Percentiles rank a stretch among this genome's conserved stretches.
Conservation (phyloP, 2,113 vertebrate genomes). For the Zeus faber region DNA sequence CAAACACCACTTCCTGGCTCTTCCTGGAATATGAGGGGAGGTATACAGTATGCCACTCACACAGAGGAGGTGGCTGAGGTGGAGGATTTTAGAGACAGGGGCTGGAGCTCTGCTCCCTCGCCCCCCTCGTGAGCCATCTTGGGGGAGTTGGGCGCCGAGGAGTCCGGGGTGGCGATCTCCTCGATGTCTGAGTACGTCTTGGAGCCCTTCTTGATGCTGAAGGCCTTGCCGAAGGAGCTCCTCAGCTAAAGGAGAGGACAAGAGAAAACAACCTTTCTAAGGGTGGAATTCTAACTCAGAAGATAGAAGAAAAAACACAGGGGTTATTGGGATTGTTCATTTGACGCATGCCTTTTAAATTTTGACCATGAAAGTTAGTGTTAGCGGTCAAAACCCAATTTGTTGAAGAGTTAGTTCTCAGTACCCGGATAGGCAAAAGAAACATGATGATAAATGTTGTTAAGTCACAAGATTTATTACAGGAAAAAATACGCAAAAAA, state of each 20-base stretch:
- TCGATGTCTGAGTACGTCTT: conserved; percentile 96
- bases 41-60: conserved; percentile 58
- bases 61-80: conserved; percentile 78
- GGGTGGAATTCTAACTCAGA: background rate
- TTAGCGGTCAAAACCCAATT: no score
- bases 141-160: conserved; percentile 91
- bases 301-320: background rate
- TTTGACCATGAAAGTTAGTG: no score
- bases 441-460: conserved; percentile 6
- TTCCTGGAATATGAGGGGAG: no score
- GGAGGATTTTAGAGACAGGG: conserved; percentile 77
- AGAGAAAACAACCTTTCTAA: background rate
- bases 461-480: background rate
- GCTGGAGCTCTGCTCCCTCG: conserved; percentile 71
- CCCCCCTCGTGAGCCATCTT: conserved; percentile 80
- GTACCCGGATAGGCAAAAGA: conserved; percentile 8
- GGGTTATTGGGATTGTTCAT: conserved; percentile 28
- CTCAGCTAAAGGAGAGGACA: conserved; percentile 76
- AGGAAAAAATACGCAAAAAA: conserved; percentile 19
- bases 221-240: conserved; percentile 96
- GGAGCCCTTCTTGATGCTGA: conserved; percentile 95
- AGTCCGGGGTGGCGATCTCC: conserved; percentile 91
- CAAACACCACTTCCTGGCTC: no score
- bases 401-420: conserved; percentile 7
- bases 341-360: conserved; percentile 38